Base-by-base conservation (phyloP, 1,140 invertebrate species). In the Carcinoscorpius rotundicauda region DNA sequence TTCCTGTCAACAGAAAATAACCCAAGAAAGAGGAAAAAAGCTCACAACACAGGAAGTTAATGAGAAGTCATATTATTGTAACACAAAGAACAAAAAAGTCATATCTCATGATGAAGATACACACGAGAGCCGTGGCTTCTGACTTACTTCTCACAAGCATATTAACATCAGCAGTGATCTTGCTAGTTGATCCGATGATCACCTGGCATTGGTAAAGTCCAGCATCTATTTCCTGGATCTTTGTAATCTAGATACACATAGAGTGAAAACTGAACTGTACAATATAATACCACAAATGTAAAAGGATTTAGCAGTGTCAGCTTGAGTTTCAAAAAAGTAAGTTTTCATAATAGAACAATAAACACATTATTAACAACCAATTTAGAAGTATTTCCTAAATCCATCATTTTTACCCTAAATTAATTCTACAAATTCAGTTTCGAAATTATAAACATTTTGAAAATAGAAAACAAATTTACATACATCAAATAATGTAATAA, bases 171-270 rank as follows among this genome's bases (percentile, higher is more conserved):
- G 89, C 91, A 1, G 85, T 83, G 6, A 93, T 86, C 74, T 85
- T 85, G 74, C 86, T 92, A 56, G 80, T 86, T 0, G 87, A 52
- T 10, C 50, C 85, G 64, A 93, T 86, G 5, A 91, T 75, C 29
- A 95, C 86, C 76, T 92, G 87, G 72, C 93, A 96, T 62, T 86
- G 84, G 75, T 95, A 95, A 70, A 81, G 83, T 29, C 90, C 92
- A 0, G 89, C 88, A 76, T 96, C 92, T 0, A 89, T 92, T 78
- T 96, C 91, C 80, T 95, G 91, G 63, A 95, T 91, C 73, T 95
- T 91, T 78, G 91, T 92, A n/a, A 95, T 87, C 84, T 89, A 75
- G 6, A 5, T 11, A 3, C 4, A 57, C n/a, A 11, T 57, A 10
- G 48, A 6, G 48, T 55, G n/a, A 63, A 78, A 74, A 6, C n/a